Evolutionary conservation across 2,797 vertebrate genomes (phyloP), one percentile per base, ranked within the genome.

Genomic region (Rhynchonycteris naso): DNA sequence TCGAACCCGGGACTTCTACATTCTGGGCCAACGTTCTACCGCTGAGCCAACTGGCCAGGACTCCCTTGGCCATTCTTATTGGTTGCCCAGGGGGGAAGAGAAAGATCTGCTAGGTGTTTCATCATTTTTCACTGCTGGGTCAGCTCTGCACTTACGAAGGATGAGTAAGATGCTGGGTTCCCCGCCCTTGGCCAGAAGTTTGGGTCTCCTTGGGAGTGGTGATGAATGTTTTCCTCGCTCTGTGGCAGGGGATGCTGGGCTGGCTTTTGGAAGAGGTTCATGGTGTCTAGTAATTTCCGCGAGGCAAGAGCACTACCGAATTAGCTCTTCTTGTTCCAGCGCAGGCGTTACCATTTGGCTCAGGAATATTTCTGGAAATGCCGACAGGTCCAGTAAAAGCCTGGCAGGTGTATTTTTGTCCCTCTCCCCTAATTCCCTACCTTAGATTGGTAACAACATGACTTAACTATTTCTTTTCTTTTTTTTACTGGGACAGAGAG

Each of bases 361-460:
- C 33, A 63, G 69, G 80, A 22, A 58, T 92, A 81, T 68, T 96
- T 96, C 65, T 92, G 78, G 95, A 94, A 83, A 80, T 72, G 58
- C 74, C 26, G 61, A 72, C 74, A 92, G 61, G n/a, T 78, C 59
- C 54, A 35, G 38, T 78, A 63, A 74, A 82, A 92, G 65, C 54
- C 30, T 11, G 7, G 56, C 18, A 65, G 78, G 33, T 95, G 13
- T 69, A 4, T 92, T 82, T 95, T 91, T 85, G 72, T 75, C 15
- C 18, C 30, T 26, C 78, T 12, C 30, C 66, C 19, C 28, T 16
- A 11, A 19, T 83, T 8, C 19, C 28, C 4, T 7, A 47, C 35
- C 33, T 15, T 1, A 63, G 75, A 43, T n/a, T 38, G 72, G 61
- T 74, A 59, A 59, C 12, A 38, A 1, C 1, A 0, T 30, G 85